phyloP scores from a whole-genome alignment of 2,113 vertebrate genomes.

The Fulica atra region DNA sequence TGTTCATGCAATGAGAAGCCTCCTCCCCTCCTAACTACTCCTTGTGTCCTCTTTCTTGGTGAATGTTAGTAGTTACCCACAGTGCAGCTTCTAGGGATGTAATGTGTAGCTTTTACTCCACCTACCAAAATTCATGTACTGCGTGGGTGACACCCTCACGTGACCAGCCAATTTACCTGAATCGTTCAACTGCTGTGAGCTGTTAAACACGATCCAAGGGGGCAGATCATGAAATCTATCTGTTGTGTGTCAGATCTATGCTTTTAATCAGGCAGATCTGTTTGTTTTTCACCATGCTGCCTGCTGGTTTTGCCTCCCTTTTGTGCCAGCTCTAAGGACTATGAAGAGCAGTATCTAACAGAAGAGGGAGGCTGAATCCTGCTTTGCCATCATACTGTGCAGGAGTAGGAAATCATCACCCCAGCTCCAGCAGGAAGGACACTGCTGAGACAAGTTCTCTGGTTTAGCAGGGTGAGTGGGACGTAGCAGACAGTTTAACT shows the following conservation, averaged over 20 bases:
- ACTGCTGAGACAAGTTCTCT: background rate
- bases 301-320: background rate
- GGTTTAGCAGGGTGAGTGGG: background rate
- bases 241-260: background rate
- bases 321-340: background rate
- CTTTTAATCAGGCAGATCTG: background rate
- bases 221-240: background rate
- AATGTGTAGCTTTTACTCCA: background rate
- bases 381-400: background rate
- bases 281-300: accelerated
- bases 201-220: background rate
- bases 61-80: background rate
- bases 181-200: background rate
- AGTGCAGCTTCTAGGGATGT: background rate
- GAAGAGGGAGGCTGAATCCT: background rate
- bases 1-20: background rate
- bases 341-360: background rate
- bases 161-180: background rate
- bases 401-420: background rate
- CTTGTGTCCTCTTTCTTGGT: background rate
- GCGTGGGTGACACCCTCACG: background rate
- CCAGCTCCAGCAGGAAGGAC: background rate
- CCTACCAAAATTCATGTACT: background rate
- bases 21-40: background rate
- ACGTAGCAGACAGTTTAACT: background rate